Conservation (phyloP, 2,888 invertebrate genomes). For the Alitta virens region DNA sequence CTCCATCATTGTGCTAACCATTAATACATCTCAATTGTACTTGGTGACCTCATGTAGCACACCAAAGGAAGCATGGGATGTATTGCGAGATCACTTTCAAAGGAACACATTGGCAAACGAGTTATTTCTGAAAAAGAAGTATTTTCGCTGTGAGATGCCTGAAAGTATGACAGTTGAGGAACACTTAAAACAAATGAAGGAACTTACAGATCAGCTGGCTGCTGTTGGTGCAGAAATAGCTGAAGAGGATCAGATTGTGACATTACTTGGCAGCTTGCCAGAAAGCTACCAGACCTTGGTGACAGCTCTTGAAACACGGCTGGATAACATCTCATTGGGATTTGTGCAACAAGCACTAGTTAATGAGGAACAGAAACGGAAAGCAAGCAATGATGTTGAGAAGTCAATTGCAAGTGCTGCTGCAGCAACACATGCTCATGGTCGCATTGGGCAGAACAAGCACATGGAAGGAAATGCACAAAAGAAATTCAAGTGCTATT, state of each 20-base stretch:
- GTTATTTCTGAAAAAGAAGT: neutral
- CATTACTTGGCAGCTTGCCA: slow-evolving; percentile 2
- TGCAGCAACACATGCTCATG: neutral
- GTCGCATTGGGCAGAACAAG: neutral
- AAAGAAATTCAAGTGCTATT: neutral
- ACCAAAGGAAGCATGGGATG: too few species aligned
- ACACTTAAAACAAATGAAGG: slow-evolving; percentile 6
- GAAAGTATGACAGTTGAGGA: neutral
- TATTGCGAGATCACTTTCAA: too few species aligned
- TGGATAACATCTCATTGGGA: neutral
- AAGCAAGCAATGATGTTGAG: neutral
- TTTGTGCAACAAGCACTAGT: slow-evolving; percentile 9
- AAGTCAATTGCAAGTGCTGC: neutral
- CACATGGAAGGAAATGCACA: neutral
- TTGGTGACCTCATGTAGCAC: too few species aligned
- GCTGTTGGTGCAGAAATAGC: neutral
- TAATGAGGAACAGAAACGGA: slow-evolving; percentile 2
- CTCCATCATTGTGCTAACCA: neutral
- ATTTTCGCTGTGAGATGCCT: neutral
- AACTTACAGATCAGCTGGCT: slow-evolving; percentile 4
- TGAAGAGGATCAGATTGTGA: too few species aligned
- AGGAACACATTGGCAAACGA: neutral
- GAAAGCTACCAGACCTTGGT: slow-evolving; percentile 1
- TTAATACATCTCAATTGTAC: neutral
- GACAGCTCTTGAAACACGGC: slow-evolving; percentile 2